Evolutionary conservation across 1,140 invertebrate species (phyloP), one percentile per base, ranked within the genome.

Genomic region (Lepidotrigona ventralis): DNA sequence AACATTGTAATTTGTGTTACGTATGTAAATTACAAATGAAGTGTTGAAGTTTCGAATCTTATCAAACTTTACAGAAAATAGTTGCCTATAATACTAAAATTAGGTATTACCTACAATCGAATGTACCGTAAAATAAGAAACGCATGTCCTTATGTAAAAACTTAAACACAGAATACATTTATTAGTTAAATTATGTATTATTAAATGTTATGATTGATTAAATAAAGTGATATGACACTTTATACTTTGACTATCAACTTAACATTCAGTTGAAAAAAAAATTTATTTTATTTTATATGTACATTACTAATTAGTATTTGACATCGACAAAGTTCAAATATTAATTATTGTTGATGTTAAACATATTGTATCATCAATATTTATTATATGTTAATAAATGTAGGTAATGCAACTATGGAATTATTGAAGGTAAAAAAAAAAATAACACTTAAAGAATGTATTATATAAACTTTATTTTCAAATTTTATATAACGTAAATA

Each of bases 131-230:
- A 86, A 88, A 89, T 91, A 79, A 94, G 92, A 87, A 92, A 93
- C 83, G 91, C 91, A 94, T 93, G 90, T 93, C 91, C 90, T 92
- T 90, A 91, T 94, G 93, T 94, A 93, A 93, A 94, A 94, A 93
- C 89, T 89, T 86, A 88, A 86, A 91, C 84, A 91, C 85, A 90
- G 86, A 91, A 93, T 92, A 92, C 90, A 91, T 92, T 93, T 92
- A 94, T 94, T 89, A 86, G 90, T 94, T 94, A 90, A 94, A 94
- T 93, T 93, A 93, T 94, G 93, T 93, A 94, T 92, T 94, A 94
- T 93, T 94, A 90, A 93, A 94, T 94, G 93, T 94, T 94, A 94
- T 89, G 91, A 94, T 93, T 94, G 92, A 94, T 91, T 92, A 90
- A 94, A 94, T 93, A 94, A 94, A 94, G 93, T 94, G 91, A 93